A percentile compares a stretch with the other conserved stretches of the same genome.
Conservation (phyloP, 2,888 invertebrate species). For the Nymphalis urticae region DNA sequence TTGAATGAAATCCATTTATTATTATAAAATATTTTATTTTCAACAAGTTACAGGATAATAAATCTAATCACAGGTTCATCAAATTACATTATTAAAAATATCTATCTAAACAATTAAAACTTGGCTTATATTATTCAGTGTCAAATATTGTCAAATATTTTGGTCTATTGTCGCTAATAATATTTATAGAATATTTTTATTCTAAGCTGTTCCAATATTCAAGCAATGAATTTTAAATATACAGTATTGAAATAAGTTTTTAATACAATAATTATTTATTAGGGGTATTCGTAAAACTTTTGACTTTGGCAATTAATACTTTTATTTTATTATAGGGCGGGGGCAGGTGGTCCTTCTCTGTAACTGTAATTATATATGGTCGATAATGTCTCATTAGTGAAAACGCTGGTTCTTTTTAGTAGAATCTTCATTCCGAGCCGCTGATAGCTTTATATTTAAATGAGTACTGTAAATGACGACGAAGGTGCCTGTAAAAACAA, state of each 20-base stretch:
- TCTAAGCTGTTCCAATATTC: constrained; percentile 15
- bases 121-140: constrained; percentile 19
- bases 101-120: constrained; percentile 25
- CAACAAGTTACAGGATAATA: constrained; percentile 62
- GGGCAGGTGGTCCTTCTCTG: no score
- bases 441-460: no score
- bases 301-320: no score
- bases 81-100: constrained; percentile 52
- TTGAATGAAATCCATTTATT: constrained; percentile 30
- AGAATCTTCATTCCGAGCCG: no score
- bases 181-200: constrained; percentile 24
- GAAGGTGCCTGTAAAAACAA: no score
- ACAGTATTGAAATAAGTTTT: constrained; percentile 2
- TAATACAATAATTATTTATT: no score
- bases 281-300: no score
- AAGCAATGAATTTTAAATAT: constrained; percentile 3
- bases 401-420: no score
- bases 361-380: no score
- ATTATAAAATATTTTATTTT: constrained; percentile 62
- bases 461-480: no score
- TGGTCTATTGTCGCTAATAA: constrained; percentile 23
- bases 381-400: no score
- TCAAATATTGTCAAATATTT: constrained; percentile 19
- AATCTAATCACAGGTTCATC: constrained; percentile 66
- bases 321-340: no score